Conservation (phyloP, 2,797 vertebrate genomes). For the Tiaroga cobitis region DNA sequence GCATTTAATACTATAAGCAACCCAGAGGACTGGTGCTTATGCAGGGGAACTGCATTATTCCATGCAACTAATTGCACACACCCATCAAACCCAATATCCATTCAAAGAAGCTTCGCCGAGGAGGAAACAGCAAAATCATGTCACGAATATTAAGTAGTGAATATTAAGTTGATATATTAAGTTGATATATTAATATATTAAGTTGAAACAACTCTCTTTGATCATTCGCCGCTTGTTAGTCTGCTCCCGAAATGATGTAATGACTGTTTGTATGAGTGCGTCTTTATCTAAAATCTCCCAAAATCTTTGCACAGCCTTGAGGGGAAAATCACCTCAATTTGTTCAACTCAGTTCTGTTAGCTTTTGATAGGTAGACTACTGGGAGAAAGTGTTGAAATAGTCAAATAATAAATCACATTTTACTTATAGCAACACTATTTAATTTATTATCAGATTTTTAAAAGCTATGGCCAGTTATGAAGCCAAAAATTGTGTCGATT, state of each 20-base stretch:
- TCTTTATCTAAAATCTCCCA: constrained; percentile 24
- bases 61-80: constrained; percentile 49
- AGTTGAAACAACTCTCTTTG: constrained; percentile 51
- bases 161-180: too few relatives aligned
- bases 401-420: neutral
- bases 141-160: constrained; percentile 49
- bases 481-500: neutral
- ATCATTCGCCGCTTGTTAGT: constrained; percentile 42
- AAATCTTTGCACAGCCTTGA: constrained; percentile 21
- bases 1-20: constrained; percentile 31
- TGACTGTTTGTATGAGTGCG: constrained; percentile 28
- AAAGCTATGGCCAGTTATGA: neutral
- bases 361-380: constrained; percentile 15
- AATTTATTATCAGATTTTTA: neutral
- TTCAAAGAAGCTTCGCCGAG: constrained; percentile 28
- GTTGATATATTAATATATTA: too few relatives aligned
- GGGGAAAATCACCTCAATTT: constrained; percentile 25
- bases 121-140: constrained; percentile 28
- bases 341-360: neutral
- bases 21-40: neutral
- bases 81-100: constrained; percentile 54
- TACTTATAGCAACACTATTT: neutral
- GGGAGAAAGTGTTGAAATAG: neutral
- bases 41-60: constrained; percentile 13
- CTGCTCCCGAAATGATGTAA: constrained; percentile 21